Evolutionary conservation across 2,888 invertebrate genomes (phyloP).

Genomic region (Macrophya annulata): DNA sequence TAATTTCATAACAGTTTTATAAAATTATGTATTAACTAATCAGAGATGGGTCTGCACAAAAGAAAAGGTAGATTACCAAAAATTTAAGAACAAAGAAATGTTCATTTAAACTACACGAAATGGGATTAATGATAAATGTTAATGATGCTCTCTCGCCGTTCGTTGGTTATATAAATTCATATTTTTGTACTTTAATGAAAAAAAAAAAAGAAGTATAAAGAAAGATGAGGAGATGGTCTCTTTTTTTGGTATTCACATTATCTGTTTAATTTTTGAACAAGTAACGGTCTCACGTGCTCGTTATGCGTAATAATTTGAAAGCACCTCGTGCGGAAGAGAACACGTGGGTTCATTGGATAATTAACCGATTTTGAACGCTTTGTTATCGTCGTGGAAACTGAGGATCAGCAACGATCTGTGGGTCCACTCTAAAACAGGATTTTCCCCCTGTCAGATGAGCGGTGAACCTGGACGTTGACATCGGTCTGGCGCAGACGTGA

Average conservation of each 20-base stretch:
- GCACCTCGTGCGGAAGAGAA: slow-evolving; percentile 1
- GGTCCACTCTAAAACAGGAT: slow-evolving; percentile 19
- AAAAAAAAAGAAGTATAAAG: not conserved
- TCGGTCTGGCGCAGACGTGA: slow-evolving; percentile 49
- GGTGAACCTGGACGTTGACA: slow-evolving; percentile 51
- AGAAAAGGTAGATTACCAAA: not conserved
- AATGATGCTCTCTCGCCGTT: not conserved
- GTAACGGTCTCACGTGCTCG: not conserved
- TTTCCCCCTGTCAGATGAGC: slow-evolving; percentile 14
- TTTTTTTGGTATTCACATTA: not conserved
- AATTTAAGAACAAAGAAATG: not conserved
- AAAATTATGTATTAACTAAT: not conserved
- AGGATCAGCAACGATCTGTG: slow-evolving; percentile 43
- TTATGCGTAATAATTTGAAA: slow-evolving; percentile 8
- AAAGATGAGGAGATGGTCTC: not conserved
- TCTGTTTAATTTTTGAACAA: not conserved
- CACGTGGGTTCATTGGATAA: slow-evolving; percentile 38
- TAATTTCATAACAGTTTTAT: not conserved
- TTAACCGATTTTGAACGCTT: slow-evolving; percentile 33
- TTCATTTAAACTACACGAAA: slow-evolving; percentile 1
- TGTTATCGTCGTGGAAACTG: slow-evolving; percentile 26
- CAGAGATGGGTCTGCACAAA: not conserved
- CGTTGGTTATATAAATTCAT: not conserved
- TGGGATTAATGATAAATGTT: not conserved
- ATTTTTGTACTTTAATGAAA: not conserved